Evolutionary conservation across 2,113 vertebrate species (phyloP), one percentile per base, ranked within the genome.

Genomic region (Callipepla californica): DNA sequence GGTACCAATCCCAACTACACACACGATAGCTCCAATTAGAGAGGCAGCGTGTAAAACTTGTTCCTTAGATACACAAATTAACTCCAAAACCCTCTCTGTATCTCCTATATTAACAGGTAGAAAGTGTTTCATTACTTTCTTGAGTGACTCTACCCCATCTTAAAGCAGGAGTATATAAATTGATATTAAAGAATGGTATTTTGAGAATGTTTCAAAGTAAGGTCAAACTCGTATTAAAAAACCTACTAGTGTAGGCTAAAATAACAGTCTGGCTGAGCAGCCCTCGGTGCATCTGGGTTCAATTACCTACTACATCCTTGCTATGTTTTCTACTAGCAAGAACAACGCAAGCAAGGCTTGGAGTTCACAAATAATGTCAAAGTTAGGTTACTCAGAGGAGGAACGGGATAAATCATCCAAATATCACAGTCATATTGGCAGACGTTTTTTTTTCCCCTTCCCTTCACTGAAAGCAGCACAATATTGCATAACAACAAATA

Each of bases 291-390:
- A 98, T 98, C 98, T 99, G 98, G 97, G 97, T 98, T 98, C 98
- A 98, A 98, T 99, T 98, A 98, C 98, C 96, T 98, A 97, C 97
- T 98, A 98, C 98, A 98, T 98, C 98, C 98, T 97, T 95, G 96
- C 90, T 91, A 50, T 98, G 98, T 97, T 98, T 98, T 98, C 97
- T 95, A 97, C 96, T 74, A 97, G 97, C 96, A 96, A 97, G 98
- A 98, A 98, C 97, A 98, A 97, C 96, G 97, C 96, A 87, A 97
- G 97, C 94, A 94, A 96, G 97, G 90, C 96, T 94, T 59, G 61
- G 97, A 98, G 97, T 98, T 98, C 96, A 98, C 89, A 95, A 98
- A 91, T 96, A 97, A 97, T 98, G 98, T 98, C 98, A 98, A 98
- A 96, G 93, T 97, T 93, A 97, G 98, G 97, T 98, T 98, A 97